Evolutionary conservation across 2,113 vertebrate genomes (phyloP).

Genomic region (Nothobranchius furzeri): DNA sequence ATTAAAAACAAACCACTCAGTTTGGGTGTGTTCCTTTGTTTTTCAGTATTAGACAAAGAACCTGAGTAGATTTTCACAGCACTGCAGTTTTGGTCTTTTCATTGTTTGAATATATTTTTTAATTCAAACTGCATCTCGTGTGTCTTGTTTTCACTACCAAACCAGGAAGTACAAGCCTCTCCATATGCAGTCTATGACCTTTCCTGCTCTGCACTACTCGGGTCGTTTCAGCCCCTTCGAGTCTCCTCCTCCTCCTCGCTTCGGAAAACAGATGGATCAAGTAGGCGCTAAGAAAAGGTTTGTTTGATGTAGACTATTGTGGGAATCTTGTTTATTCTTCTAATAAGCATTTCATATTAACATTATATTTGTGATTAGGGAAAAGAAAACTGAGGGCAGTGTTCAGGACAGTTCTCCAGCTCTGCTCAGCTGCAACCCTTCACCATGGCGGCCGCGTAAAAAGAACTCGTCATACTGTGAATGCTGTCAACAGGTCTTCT

Average conservation of each 20-base stretch:
- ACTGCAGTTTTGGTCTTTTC: too few relatives aligned
- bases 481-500: constrained; percentile 84
- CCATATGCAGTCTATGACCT: constrained; percentile 81
- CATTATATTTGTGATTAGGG: constrained; percentile 8
- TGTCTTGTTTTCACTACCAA: constrained; percentile 13
- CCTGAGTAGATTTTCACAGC: too few relatives aligned
- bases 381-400: constrained; percentile 44
- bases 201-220: constrained; percentile 81
- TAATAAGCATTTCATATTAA: background rate
- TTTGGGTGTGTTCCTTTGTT: too few relatives aligned
- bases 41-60: too few relatives aligned
- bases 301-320: background rate
- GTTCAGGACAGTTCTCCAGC: constrained; percentile 32
- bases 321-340: background rate
- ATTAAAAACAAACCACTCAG: background rate
- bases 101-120: background rate
- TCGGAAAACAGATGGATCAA: constrained; percentile 37
- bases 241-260: constrained; percentile 51
- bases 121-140: background rate
- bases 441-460: constrained; percentile 57
- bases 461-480: constrained; percentile 84
- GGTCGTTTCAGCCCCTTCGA: constrained; percentile 85
- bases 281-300: constrained; percentile 57
- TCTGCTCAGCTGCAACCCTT: constrained; percentile 37
- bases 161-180: constrained; percentile 85